Conservation (phyloP, 2,113 vertebrate genomes). For the Calidris pygmaea region DNA sequence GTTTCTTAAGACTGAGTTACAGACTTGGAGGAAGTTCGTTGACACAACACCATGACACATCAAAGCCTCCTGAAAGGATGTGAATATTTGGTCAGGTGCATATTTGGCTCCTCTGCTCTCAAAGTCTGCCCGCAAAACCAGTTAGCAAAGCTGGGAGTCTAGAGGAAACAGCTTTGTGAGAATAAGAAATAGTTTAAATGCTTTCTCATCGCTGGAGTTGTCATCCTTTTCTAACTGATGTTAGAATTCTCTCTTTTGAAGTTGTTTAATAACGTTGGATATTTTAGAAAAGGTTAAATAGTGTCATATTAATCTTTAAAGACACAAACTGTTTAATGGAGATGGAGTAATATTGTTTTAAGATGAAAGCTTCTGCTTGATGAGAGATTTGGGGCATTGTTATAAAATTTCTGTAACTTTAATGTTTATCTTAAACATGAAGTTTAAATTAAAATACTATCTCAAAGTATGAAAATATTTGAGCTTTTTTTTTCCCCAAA, state of each 20-base stretch:
- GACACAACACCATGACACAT: neutral
- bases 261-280: slow-evolving; percentile 30
- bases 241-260: slow-evolving; percentile 33
- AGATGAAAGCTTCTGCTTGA: slow-evolving; percentile 51
- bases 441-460: slow-evolving; percentile 50
- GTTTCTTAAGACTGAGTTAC: slow-evolving; percentile 4
- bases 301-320: slow-evolving; percentile 40
- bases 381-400: slow-evolving; percentile 31
- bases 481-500: neutral
- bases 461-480: slow-evolving; percentile 19
- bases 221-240: slow-evolving; percentile 38
- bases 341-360: slow-evolving; percentile 48
- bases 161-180: slow-evolving; percentile 52
- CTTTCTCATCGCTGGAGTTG: slow-evolving; percentile 38
- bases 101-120: slow-evolving; percentile 41
- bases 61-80: slow-evolving; percentile 49
- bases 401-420: slow-evolving; percentile 15
- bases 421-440: slow-evolving; percentile 3
- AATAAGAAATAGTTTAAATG: slow-evolving; percentile 36
- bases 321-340: slow-evolving; percentile 27
- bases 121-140: neutral
- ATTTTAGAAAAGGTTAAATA: slow-evolving; percentile 58
- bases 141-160: neutral
- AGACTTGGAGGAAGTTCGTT: neutral
- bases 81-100: slow-evolving; percentile 72